Evolutionary conservation across 2,888 invertebrate species (phyloP), one percentile per base, ranked within the genome.

Genomic region (Ectemnius lituratus): DNA sequence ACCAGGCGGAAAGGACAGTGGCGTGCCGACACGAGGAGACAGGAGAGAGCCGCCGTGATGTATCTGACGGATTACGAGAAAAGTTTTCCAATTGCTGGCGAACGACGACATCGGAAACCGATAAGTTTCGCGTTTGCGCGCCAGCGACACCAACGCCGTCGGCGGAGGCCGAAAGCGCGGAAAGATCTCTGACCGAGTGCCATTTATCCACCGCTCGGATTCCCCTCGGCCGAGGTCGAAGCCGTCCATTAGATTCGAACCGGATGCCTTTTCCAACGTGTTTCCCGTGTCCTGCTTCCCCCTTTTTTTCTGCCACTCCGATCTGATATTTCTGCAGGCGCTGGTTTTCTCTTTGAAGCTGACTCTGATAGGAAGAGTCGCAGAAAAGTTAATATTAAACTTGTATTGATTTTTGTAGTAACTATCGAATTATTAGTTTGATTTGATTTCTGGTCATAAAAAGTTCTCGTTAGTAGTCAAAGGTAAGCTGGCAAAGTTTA

Each of bases 41-140:
- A 14, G 76, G 76, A 76, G 67, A 75, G 74, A 73, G 8, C 8
- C 70, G 79, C 72, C 72, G 82, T 87, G 86, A 85, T 87, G 85
- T 87, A 85, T 86, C 85, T 80, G 85, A 81, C 84, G 85, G 87
- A 87, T 87, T 86, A 86, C 86, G 87, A 85, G 84, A 73, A 86
- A 87, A 87, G 85, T 87, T 87, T 87, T 86, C 86, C 86, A 87
- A 87, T 87, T 84, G 87, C 81, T 78, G 79, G 73, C 67, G 76
- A 80, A 78, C 75, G 84, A 82, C 79, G 84, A 85, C 87, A 86
- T 86, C 73, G 86, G 82, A 87, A 87, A 87, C 82, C 85, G 84
- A 86, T 86, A 83, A 83, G 79, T 85, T 79, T 70, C 67, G 63
- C 62, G 70, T 23, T 2, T 23, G 68, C 16, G 52, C 37, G 16